A percentile compares a stretch with the other conserved stretches of the same genome.
Conservation (phyloP, 2,888 invertebrate species). For the Unio delphinus region DNA sequence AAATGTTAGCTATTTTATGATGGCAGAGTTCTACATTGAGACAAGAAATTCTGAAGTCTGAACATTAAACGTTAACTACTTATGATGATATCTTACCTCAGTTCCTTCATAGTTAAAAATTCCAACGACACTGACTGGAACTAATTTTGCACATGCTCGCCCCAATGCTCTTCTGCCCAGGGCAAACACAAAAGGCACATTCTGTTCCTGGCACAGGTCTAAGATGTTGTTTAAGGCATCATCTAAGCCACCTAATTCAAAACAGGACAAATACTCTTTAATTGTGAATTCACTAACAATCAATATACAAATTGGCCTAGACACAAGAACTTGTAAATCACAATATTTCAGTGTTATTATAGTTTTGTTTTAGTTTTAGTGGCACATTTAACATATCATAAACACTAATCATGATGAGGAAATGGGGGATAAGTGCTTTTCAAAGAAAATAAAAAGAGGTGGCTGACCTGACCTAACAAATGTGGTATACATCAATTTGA, state of each 20-base stretch:
- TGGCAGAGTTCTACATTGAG: too few species aligned
- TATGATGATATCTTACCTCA: conserved; percentile 70
- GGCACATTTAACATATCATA: too few species aligned
- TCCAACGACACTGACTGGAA: conserved; percentile 78
- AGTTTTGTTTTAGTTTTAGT: not conserved
- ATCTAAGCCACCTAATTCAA: conserved; percentile 75
- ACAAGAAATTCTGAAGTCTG: too few species aligned
- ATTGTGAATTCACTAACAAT: too few species aligned
- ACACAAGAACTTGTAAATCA: not conserved
- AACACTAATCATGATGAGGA: too few species aligned
- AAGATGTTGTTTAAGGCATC: conserved; percentile 75
- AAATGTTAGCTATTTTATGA: too few species aligned
- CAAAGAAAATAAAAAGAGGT: too few species aligned
- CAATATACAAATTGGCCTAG: not conserved
- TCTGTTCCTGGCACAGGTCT: conserved; percentile 73
- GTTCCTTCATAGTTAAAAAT: conserved; percentile 78
- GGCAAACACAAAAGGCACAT: conserved; percentile 77
- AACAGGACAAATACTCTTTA: not conserved
- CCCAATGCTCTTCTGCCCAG: conserved; percentile 76
- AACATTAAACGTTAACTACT: too few species aligned
- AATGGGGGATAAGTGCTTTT: too few species aligned
- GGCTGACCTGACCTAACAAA: too few species aligned
- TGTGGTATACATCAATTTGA: too few species aligned
- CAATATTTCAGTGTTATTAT: not conserved
- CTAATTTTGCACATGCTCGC: conserved; percentile 75